Conservation (phyloP, 2,113 vertebrate species). For the Brachionichthys hirsutus region DNA sequence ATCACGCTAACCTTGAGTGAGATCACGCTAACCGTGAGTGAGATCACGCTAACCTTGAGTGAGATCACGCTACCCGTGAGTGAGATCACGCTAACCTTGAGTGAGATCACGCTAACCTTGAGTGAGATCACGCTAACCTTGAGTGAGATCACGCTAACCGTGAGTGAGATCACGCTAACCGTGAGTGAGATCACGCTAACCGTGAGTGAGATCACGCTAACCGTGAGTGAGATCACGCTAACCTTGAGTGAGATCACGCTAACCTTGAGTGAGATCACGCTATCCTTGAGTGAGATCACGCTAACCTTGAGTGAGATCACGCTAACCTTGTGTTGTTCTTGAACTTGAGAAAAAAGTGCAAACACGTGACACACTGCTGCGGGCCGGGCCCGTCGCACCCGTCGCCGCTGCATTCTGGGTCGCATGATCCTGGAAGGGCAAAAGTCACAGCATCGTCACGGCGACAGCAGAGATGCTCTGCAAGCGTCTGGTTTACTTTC, state of each 20-base stretch:
- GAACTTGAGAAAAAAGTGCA: conserved; percentile 92
- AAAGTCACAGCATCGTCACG: conserved; percentile 27
- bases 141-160: conserved; percentile 83
- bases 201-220: too few relatives aligned
- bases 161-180: conserved; percentile 82
- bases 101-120: conserved; percentile 81
- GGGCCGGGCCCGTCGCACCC: conserved; percentile 93
- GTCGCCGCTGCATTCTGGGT: conserved; percentile 90
- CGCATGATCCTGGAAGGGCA: conserved; percentile 83
- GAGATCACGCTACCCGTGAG: too few relatives aligned
- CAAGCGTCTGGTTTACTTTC: conserved; percentile 6
- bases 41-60: conserved; percentile 82
- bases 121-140: conserved; percentile 81
- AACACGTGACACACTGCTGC: conserved; percentile 89
- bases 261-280: conserved; percentile 93
- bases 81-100: conserved; percentile 83
- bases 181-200: conserved; percentile 81
- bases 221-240: too few relatives aligned
- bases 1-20: conserved; percentile 82
- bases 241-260: conserved; percentile 83
- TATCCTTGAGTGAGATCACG: too few relatives aligned
- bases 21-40: too few relatives aligned
- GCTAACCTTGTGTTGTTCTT: conserved; percentile 91
- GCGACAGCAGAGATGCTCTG: conserved; percentile 4
- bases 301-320: conserved; percentile 83